These are phyloP conservation scores for Agrilus cyanescens DNA, from an alignment of 2,888 invertebrate species.

Conservation along the genomic window DNA sequence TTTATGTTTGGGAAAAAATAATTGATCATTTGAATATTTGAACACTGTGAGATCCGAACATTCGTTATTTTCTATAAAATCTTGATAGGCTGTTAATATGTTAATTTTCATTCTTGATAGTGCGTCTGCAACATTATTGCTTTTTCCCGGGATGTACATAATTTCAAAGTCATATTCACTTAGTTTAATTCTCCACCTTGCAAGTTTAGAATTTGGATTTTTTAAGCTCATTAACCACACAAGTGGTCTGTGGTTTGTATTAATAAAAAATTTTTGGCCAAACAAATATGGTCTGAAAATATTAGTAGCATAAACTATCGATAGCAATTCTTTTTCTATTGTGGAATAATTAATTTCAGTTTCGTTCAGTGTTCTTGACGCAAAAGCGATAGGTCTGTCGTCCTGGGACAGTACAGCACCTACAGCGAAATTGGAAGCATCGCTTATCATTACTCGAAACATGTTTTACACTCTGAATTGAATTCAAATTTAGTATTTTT, in stretches of 20 bases:
- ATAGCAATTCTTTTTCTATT: slow-evolving; percentile 1
- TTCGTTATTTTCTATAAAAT: too few species aligned
- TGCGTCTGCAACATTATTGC: slow-evolving; percentile 1
- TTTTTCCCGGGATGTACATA: not conserved
- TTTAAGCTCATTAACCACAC: slow-evolving; percentile 1
- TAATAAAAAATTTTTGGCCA: not conserved
- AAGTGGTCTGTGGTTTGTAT: slow-evolving; percentile 2
- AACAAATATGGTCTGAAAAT: slow-evolving; percentile 1
- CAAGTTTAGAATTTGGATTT: slow-evolving; percentile 2
- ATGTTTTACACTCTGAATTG: too few species aligned
- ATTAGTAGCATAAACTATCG: slow-evolving; percentile 3
- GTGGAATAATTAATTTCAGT: slow-evolving; percentile 2
- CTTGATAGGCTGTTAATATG: too few species aligned
- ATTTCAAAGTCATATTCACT: not conserved
- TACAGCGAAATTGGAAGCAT: not conserved
- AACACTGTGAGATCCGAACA: too few species aligned
- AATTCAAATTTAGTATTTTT: slow-evolving; percentile 14
- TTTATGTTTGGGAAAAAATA: too few species aligned
- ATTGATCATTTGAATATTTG: too few species aligned
- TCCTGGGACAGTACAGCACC: slow-evolving; percentile 4
- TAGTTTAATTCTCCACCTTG: not conserved
- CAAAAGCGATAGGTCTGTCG: not conserved
- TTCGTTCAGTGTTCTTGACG: slow-evolving; percentile 1
- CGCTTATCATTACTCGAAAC: too few species aligned
- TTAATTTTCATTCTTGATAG: not conserved